Base-by-base conservation (phyloP, 2,888 invertebrate species). In the Dryobotodes eremita region DNA sequence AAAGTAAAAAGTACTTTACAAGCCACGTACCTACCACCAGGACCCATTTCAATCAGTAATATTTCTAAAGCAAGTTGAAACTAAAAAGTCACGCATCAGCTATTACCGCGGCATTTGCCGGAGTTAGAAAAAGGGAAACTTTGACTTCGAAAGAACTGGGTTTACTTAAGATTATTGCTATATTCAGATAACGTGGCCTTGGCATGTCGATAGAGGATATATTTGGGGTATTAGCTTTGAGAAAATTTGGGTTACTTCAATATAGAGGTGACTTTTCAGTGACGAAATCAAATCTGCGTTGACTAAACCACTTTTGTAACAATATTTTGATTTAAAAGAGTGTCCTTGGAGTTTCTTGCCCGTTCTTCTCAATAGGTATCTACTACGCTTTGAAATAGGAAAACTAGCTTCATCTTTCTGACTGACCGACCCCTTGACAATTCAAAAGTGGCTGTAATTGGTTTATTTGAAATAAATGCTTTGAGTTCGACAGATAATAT, bases 81-180 rank as follows among this genome's bases (percentile, higher is more conserved):
- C 81, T 87, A 79, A 84, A 85, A 87, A 80, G 75, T 78, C 80
- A 83, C 71, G 82, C 75, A 78, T 77, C 80, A 84, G 79, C 74
- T 76, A 75, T 82, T 82, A 80, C 80, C n/a, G 75, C 53, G 62
- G 75, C 48, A 78, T 83, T 76, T 59, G 46, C 46, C 17, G 75
- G 65, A 86, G 73, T 83, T 85, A 8, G n/a, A 46, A 31, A 59
- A 85, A 68, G 70, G 57, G 50, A 78, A 88, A 87, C 75, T 85
- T 87, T 64, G 55, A 75, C 66, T 65, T 72, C 23, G 66, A 65
- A 73, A 79, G 65, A 71, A 66, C 75, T 55, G 17, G 65, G n/a
- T 73, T 80, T 86, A 84, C 84, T 89, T 84, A 84, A 77, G 84
- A 86, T 75, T 82, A 86, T 88, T 86, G 87, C 85, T 77, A 86